Conservation (phyloP, 2,113 vertebrate genomes). For the Ardeotis arabs region DNA sequence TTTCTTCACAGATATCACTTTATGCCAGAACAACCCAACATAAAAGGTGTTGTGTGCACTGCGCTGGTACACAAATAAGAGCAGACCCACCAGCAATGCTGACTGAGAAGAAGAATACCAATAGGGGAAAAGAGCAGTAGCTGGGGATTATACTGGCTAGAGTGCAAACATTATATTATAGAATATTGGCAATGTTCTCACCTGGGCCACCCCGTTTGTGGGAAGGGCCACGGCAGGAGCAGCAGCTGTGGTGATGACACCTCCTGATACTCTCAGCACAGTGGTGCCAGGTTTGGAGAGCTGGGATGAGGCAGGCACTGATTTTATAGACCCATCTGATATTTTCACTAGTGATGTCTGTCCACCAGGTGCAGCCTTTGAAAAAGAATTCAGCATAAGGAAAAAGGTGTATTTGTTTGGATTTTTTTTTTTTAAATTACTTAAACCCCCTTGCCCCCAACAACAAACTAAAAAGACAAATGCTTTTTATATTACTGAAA, state of each 20-base stretch:
- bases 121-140: accelerated
- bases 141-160: background rate
- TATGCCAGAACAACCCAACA: background rate
- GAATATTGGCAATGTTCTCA: background rate
- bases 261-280: slow-evolving; percentile 90
- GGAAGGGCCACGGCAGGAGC: slow-evolving; percentile 77
- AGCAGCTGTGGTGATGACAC: slow-evolving; percentile 88
- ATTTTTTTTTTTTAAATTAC: background rate
- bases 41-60: background rate
- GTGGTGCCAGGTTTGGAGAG: slow-evolving; percentile 94
- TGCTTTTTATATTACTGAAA: background rate
- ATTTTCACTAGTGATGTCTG: slow-evolving; percentile 91
- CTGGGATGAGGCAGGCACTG: slow-evolving; percentile 83
- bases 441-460: background rate
- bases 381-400: slow-evolving; percentile 14
- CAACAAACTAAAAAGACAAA: background rate
- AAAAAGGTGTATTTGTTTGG: background rate
- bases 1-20: background rate
- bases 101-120: background rate
- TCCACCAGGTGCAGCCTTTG: slow-evolving; percentile 81
- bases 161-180: accelerated
- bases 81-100: background rate
- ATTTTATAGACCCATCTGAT: slow-evolving; percentile 89
- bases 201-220: slow-evolving; percentile 77
- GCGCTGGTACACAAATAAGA: background rate